phyloP scores from a whole-genome alignment of 1,140 invertebrate genomes.

The Andricus grossulariae region DNA sequence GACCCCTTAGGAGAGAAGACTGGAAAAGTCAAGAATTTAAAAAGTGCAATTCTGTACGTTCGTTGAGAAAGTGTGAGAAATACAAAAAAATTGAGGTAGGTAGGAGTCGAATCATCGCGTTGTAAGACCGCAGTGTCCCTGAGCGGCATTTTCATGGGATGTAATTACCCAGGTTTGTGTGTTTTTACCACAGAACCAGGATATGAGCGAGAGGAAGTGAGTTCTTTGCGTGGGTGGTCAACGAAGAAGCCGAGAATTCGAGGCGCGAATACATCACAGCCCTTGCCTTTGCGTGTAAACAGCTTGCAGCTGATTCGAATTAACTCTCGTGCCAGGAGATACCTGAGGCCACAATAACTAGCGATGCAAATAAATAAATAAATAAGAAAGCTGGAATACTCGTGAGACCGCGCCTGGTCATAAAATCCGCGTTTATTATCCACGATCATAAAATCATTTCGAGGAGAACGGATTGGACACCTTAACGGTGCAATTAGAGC shows the following conservation, averaged over 20 bases:
- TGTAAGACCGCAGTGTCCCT: neutral
- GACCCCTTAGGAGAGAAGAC: no score
- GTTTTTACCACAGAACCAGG: neutral
- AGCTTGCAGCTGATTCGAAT: slow-evolving; percentile 49
- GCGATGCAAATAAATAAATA: slow-evolving; percentile 25
- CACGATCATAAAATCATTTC: slow-evolving; percentile 13
- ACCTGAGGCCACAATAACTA: slow-evolving; percentile 19
- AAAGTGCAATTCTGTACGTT: no score
- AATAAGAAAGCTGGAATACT: neutral
- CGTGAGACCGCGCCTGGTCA: neutral
- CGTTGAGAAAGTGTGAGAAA: no score
- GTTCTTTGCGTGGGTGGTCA: slow-evolving; percentile 42
- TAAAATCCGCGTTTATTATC: slow-evolving; percentile 5
- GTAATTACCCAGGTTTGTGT: slow-evolving; percentile 33
- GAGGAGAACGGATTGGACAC: slow-evolving; percentile 6
- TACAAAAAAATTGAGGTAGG: no score
- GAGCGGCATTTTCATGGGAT: slow-evolving; percentile 33
- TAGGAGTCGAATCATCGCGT: no score
- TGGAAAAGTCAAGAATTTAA: no score
- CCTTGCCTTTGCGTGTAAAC: slow-evolving; percentile 51
- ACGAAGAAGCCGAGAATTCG: slow-evolving; percentile 41
- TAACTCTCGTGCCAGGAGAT: slow-evolving; percentile 40
- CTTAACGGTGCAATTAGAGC: slow-evolving; percentile 17
- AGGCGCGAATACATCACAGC: slow-evolving; percentile 52
- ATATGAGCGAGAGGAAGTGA: slow-evolving; percentile 18